A percentile compares a stretch with the other conserved stretches of the same genome.
phyloP scores from a whole-genome alignment of 1,140 invertebrate species.

The Hyphantria cunea region DNA sequence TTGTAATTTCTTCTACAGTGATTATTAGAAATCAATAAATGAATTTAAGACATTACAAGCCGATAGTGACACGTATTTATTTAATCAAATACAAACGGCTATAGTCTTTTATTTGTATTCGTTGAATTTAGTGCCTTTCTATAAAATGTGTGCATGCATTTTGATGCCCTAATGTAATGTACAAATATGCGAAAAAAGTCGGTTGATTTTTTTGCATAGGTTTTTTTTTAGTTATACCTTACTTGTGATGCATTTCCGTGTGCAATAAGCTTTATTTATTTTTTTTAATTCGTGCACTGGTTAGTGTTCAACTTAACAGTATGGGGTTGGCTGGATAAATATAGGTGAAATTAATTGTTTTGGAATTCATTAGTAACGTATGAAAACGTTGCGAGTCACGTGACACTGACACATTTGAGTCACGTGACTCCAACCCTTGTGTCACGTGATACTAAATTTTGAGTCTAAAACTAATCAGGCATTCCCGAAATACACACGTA shows the following conservation, averaged over 20 bases:
- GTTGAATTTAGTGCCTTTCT: constrained; percentile 54
- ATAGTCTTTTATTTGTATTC: constrained; percentile 43
- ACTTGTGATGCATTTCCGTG: constrained; percentile 41
- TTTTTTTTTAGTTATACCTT: constrained; percentile 31
- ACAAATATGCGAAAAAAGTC: constrained; percentile 31
- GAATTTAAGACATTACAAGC: constrained; percentile 5
- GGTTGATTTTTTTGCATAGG: constrained; percentile 23
- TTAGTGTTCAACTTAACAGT: constrained; percentile 9
- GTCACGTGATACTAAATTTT: too few species aligned
- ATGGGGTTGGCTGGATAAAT: constrained; percentile 21
- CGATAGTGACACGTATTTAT: constrained; percentile 20
- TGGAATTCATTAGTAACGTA: too few species aligned
- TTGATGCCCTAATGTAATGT: constrained; percentile 35
- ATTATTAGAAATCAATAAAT: not conserved
- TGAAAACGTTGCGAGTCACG: too few species aligned
- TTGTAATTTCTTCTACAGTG: too few species aligned
- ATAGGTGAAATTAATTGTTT: not conserved
- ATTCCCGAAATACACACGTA: too few species aligned
- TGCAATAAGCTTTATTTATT: constrained; percentile 34
- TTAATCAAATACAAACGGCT: constrained; percentile 28
- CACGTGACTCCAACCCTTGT: not conserved
- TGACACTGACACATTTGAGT: not conserved
- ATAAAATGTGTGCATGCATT: constrained; percentile 48
- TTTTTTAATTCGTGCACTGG: constrained; percentile 19
- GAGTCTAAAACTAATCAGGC: too few species aligned